Evolutionary conservation across 2,113 vertebrate species (phyloP).

Genomic region (Sturnira hondurensis): DNA sequence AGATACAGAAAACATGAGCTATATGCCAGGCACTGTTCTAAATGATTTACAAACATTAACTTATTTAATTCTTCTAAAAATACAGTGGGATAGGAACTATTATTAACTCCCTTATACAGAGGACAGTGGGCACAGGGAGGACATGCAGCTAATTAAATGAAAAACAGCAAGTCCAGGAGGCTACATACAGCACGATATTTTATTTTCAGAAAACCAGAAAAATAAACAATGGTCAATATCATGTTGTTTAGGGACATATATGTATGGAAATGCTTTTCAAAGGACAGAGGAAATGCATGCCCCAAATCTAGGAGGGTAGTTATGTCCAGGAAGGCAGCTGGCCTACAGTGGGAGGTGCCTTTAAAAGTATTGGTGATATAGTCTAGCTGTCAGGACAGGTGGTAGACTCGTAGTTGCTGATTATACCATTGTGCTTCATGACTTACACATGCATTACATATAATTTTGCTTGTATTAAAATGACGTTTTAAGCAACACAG

Average conservation of each 20-base stretch:
- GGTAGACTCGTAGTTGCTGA: not conserved
- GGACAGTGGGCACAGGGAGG: not conserved
- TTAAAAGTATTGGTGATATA: not conserved
- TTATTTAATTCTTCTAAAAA: not conserved
- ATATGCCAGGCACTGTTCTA: not conserved
- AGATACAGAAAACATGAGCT: not conserved
- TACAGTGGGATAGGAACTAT: not conserved
- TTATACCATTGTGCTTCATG: not conserved
- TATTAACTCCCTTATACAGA: not conserved
- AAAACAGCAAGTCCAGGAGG: not conserved
- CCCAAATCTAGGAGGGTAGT: not conserved
- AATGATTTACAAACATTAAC: not conserved
- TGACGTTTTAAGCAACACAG: conserved; percentile 3
- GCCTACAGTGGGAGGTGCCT: not conserved
- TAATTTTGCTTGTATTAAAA: not conserved
- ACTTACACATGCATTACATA: not conserved
- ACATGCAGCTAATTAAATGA: not conserved
- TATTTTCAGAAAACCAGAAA: not conserved
- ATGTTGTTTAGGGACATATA: not conserved
- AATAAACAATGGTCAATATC: not conserved
- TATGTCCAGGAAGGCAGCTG: not conserved
- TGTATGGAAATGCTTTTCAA: not conserved
- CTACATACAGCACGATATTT: not conserved
- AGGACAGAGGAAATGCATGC: not conserved
- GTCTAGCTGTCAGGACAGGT: not conserved